phyloP scores from a whole-genome alignment of 2,888 invertebrate genomes.

The Tineola bisselliella region DNA sequence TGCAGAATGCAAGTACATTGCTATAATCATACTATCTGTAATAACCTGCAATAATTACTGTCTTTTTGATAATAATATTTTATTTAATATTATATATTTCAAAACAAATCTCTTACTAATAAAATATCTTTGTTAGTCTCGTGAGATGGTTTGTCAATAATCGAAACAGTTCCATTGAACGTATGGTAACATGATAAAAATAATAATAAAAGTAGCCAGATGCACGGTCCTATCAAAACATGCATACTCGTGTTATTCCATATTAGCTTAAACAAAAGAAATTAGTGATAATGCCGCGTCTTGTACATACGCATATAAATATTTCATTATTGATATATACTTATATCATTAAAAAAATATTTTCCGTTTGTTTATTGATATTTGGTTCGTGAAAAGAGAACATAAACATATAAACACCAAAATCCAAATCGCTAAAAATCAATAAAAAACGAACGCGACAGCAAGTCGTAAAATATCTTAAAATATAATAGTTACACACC shows the following conservation, averaged over 20 bases:
- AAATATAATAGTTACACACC: too few species aligned
- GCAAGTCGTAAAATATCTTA: too few species aligned
- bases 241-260: conserved; percentile 48
- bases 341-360: too few species aligned
- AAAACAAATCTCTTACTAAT: conserved; percentile 28
- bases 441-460: too few species aligned
- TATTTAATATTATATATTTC: background rate
- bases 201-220: conserved; percentile 34
- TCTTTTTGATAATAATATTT: too few species aligned
- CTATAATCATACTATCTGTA: conserved; percentile 42
- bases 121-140: conserved; percentile 35
- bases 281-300: background rate
- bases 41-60: conserved; percentile 27
- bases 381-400: too few species aligned
- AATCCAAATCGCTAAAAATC: too few species aligned
- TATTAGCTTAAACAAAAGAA: conserved; percentile 34
- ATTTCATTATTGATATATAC: too few species aligned
- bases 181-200: conserved; percentile 27
- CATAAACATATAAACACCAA: too few species aligned
- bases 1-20: conserved; percentile 48
- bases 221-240: conserved; percentile 37
- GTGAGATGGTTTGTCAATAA: conserved; percentile 29
- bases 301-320: too few species aligned
- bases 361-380: too few species aligned
- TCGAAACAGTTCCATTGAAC: conserved; percentile 20